Evolutionary conservation across 2,888 invertebrate genomes (phyloP).

Genomic region (Hydrotaea diabolus): DNA sequence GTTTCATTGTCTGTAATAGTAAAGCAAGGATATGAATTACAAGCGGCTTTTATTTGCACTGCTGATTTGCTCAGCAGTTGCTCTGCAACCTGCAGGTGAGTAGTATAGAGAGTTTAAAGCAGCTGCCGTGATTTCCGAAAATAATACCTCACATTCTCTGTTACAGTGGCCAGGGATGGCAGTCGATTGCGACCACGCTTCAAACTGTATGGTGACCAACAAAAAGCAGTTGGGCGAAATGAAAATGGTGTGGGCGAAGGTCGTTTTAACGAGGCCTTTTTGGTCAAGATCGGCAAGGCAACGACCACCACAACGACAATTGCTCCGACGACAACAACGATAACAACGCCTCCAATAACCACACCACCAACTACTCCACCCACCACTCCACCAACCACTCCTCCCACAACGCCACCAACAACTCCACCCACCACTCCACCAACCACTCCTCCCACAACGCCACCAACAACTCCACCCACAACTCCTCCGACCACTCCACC

Average conservation of each 20-base stretch:
- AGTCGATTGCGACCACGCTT: neutral
- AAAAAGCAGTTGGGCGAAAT: constrained; percentile 61
- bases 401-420: constrained; percentile 14
- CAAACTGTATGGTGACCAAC: constrained; percentile 53
- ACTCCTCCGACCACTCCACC: constrained; percentile 10
- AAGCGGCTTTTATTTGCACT: constrained; percentile 53
- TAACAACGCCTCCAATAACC: constrained; percentile 14
- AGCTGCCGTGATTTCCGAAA: no score
- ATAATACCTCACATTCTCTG: neutral
- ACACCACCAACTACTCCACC: constrained; percentile 1
- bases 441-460: neutral
- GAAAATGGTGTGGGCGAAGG: constrained; percentile 69
- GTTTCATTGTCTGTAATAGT: no score
- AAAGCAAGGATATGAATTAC: constrained; percentile 40
- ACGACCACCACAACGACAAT: constrained; percentile 62
- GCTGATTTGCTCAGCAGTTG: constrained; percentile 60
- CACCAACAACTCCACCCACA: neutral
- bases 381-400: neutral
- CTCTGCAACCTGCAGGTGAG: constrained; percentile 66
- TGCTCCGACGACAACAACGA: neutral
- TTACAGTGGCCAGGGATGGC: constrained; percentile 47
- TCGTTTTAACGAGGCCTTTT: constrained; percentile 66
- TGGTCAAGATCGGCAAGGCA: constrained; percentile 69
- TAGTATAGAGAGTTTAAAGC: neutral
- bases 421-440: constrained; percentile 29